Base-by-base conservation (phyloP, 2,797 vertebrate genomes). In the Falco naumanni region DNA sequence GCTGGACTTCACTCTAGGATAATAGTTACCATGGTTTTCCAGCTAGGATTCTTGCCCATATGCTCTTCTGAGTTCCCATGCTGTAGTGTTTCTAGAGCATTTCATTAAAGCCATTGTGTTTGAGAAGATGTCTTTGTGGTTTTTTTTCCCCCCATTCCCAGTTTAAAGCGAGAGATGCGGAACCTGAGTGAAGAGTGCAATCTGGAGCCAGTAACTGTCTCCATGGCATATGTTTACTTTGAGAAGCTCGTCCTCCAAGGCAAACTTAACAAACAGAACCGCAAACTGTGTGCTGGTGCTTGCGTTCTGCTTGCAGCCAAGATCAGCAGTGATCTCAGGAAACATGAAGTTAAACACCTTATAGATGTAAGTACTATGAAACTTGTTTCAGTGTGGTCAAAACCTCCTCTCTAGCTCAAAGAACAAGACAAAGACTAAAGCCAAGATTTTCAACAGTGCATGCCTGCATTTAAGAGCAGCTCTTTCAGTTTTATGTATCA, bases 171-270 rank as follows among this genome's bases (percentile, higher is more conserved):
- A 89, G 99, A 99, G 95, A 99, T 99, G 99, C 98, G 98, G 53
- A 98, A 98, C 7, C 98, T 99, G 95, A 99, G 99, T 1, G 99
- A 99, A 88, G 99, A 99, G 96, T 99, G 99, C 85, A 97, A 89
- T 31, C 97, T 99, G 64, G 99, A 99, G 98, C 99, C 99, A 0
- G 99, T 99, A 81, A 99, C 99, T 26, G 98, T 99, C 93, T 99
- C 98, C 87, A 99, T 99, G 99, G 99, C 99, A 48, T 99, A 99
- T 31, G 99, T 99, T 92, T 99, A 99, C 98, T 99, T 99, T 54
- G 99, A 99, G 98, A 99, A 99, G 98, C 98, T 99, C 33, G 99
- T 99, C 94, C 98, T 99, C 72, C 99, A 99, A 98, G 99, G 99
- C 93, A 99, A 98, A 48, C 98, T 99, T 95, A 99, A 99, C 98